phyloP scores from a whole-genome alignment of 2,113 vertebrate species.

The Platysternon megacephalum region DNA sequence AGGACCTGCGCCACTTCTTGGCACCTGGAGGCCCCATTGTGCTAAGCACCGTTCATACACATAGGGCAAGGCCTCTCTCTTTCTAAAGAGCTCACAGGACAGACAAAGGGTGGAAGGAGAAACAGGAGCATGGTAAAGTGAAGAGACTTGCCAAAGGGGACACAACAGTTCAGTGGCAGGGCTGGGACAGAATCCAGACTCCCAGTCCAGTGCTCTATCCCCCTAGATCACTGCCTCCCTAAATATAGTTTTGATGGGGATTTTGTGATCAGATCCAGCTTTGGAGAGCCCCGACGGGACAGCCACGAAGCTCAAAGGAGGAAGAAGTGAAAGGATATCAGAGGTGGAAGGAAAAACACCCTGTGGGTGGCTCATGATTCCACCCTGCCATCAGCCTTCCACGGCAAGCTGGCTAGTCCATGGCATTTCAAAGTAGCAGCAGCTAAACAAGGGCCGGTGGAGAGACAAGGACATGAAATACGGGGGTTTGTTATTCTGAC shows the following conservation, averaged over 20 bases:
- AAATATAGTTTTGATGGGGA: not conserved
- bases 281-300: not conserved
- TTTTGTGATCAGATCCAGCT: not conserved
- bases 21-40: not conserved
- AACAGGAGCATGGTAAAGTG: not conserved
- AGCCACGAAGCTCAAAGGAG: too few relatives aligned
- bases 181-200: not conserved
- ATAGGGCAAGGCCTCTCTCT: not conserved
- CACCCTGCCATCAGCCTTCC: not conserved
- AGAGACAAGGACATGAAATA: not conserved
- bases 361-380: not conserved
- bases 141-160: not conserved
- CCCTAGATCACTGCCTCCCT: not conserved
- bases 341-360: not conserved
- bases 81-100: not conserved
- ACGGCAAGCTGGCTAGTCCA: not conserved
- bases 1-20: not conserved
- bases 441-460: not conserved
- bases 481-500: too few relatives aligned
- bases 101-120: not conserved
- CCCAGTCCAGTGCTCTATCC: not conserved
- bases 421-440: not conserved
- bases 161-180: not conserved
- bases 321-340: too few relatives aligned
- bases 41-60: not conserved